Percentiles rank a stretch among this genome's conserved stretches.
These are phyloP conservation scores for Dicrostonyx torquatus DNA, from an alignment of 2,797 vertebrate species.

Conservation along the genomic window DNA sequence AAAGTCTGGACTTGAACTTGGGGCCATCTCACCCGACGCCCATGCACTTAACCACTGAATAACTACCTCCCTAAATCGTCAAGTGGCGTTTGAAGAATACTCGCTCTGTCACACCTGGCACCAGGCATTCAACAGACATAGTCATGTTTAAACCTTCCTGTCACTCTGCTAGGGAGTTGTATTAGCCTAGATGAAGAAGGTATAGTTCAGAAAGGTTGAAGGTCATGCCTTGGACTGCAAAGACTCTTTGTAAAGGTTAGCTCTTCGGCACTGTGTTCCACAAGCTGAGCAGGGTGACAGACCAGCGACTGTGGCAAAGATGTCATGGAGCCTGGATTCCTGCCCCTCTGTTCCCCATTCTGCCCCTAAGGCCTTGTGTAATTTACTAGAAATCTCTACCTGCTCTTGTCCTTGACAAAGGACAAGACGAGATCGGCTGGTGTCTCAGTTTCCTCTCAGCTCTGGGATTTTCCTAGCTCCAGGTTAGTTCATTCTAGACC, in stretches of 20 bases:
- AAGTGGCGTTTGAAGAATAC: neutral
- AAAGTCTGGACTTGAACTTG: conserved; percentile 16
- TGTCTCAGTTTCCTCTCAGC: neutral
- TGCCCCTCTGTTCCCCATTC: too few species aligned
- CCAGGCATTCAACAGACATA: neutral
- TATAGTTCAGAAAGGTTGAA: neutral
- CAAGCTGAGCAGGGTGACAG: neutral
- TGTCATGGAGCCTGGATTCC: neutral
- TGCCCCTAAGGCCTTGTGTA: neutral
- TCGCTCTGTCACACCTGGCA: neutral
- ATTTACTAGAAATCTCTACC: neutral
- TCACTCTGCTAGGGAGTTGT: neutral
- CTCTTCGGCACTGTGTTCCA: neutral
- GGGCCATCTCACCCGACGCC: neutral
- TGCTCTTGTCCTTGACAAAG: neutral
- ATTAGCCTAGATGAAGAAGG: neutral
- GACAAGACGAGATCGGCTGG: neutral
- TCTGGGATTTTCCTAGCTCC: neutral
- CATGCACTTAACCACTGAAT: neutral
- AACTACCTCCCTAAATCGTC: neutral
- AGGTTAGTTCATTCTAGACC: neutral
- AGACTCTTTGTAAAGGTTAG: neutral
- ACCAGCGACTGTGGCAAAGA: neutral
- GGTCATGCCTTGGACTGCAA: neutral
- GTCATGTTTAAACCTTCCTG: neutral